These are phyloP conservation scores for Pangasius krempfi DNA, from an alignment of 2,797 vertebrate genomes.

Conservation along the genomic window DNA sequence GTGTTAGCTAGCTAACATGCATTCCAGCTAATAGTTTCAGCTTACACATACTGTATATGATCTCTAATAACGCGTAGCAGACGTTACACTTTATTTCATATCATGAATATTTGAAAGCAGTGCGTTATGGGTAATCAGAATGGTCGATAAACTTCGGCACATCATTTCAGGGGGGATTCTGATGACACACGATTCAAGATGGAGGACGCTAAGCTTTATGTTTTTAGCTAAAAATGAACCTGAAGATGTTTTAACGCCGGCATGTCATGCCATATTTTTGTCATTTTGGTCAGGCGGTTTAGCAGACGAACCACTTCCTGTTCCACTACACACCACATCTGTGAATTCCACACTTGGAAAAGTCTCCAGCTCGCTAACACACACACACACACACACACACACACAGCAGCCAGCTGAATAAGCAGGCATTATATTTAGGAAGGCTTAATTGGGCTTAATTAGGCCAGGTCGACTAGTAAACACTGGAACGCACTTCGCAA, in stretches of 20 bases:
- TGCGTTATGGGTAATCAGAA: constrained; percentile 9
- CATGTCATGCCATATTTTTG: not conserved
- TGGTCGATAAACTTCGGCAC: not conserved
- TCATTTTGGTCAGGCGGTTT: constrained; percentile 36
- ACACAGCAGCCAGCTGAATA: constrained; percentile 11
- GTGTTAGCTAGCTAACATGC: not conserved
- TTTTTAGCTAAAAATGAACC: not conserved
- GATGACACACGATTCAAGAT: not conserved
- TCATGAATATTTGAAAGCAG: not conserved
- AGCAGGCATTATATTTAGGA: constrained; percentile 13
- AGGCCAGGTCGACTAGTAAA: not conserved
- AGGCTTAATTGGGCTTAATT: constrained; percentile 16
- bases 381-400: not conserved
- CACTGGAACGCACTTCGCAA: not conserved
- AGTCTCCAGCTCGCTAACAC: not conserved
- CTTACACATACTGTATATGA: not conserved
- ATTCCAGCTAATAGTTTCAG: not conserved
- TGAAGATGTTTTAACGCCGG: not conserved
- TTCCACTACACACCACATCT: constrained; percentile 9
- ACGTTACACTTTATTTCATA: not conserved
- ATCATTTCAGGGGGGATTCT: not conserved
- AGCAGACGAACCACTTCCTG: constrained; percentile 48
- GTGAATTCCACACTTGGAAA: not conserved
- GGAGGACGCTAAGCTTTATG: not conserved
- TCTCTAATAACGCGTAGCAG: not conserved